Conservation (phyloP, 2,797 vertebrate genomes). For the Oreortyx pictus region DNA sequence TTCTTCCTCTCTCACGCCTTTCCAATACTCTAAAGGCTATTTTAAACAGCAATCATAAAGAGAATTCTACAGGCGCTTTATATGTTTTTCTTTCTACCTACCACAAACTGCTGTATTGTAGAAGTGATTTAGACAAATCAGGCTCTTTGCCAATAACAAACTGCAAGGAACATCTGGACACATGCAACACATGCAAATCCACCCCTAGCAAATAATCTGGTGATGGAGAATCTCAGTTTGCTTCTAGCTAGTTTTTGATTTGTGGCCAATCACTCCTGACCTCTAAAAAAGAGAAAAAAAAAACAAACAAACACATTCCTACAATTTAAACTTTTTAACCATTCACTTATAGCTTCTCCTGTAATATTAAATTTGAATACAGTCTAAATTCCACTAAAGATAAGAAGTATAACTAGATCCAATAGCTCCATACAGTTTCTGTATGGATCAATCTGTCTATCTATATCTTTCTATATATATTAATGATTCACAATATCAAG, state of each 20-base stretch:
- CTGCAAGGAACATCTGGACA: conserved; percentile 63
- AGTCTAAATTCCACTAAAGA: background rate
- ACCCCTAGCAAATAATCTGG: conserved; percentile 4
- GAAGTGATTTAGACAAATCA: conserved; percentile 40
- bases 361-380: background rate
- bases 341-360: background rate
- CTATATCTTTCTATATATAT: background rate
- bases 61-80: background rate
- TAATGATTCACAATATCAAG: background rate
- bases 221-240: conserved; percentile 11
- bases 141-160: conserved; percentile 48
- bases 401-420: background rate
- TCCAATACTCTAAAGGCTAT: background rate
- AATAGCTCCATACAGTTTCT: background rate
- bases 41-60: background rate
- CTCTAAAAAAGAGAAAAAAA: conserved; percentile 16
- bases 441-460: too few species aligned
- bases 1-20: conserved; percentile 3
- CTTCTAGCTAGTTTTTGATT: conserved; percentile 38
- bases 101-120: conserved; percentile 25
- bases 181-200: conserved; percentile 24
- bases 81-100: background rate
- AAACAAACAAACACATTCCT: background rate
- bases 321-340: background rate
- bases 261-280: conserved; percentile 5